Conservation (phyloP, 2,797 vertebrate species). For the Esox masquinongy region DNA sequence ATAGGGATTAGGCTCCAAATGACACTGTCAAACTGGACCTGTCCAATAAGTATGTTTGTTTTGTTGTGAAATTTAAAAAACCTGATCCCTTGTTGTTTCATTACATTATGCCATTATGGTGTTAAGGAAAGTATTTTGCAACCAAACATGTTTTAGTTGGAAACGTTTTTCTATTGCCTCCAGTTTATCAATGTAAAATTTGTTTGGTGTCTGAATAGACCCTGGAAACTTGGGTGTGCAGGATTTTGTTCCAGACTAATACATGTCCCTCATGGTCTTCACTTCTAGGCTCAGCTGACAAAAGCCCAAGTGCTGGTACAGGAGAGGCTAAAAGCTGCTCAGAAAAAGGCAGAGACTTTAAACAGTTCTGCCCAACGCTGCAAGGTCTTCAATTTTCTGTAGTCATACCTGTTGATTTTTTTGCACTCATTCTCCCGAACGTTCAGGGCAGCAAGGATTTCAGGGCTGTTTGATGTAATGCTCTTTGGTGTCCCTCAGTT, state of each 20-base stretch:
- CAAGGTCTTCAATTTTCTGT: background rate
- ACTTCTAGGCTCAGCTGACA: background rate
- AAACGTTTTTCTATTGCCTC: no score
- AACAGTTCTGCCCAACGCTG: background rate
- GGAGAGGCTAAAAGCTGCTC: background rate
- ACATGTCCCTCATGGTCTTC: background rate
- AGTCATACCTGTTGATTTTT: background rate
- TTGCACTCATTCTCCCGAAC: background rate
- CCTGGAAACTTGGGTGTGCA: background rate
- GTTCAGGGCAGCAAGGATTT: background rate
- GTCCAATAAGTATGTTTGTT: background rate
- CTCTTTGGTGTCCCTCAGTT: no score
- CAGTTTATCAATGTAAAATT: no score
- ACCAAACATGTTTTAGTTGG: no score
- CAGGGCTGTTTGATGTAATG: no score
- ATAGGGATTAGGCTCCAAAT: background rate
- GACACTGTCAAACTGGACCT: background rate
- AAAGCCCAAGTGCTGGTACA: background rate
- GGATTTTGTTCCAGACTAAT: background rate
- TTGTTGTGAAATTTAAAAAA: no score
- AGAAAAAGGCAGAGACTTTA: background rate
- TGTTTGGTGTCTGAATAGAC: background rate
- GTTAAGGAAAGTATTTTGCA: no score
- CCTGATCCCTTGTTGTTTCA: no score
- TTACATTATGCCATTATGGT: no score